Base-by-base conservation (phyloP, 2,113 vertebrate genomes). In the Carassius gibelio region DNA sequence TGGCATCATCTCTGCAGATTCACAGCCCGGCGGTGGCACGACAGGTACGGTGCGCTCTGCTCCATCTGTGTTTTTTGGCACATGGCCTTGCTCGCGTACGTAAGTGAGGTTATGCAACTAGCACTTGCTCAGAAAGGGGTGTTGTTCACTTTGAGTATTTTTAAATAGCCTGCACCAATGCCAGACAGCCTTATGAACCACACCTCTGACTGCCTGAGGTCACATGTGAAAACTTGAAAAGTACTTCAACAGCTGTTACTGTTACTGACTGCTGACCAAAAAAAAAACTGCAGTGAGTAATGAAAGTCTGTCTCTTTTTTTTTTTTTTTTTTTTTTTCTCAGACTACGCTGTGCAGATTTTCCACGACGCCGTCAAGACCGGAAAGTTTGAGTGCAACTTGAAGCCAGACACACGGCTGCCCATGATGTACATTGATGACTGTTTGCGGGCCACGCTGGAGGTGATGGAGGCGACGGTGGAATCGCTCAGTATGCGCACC, bases 371-470 rank as follows among this genome's bases (percentile, higher is more conserved):
- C 0, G 88, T 96, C 0, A 99, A 98, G 87, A 93, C 86, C 0
- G 95, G 96, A 75, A 96, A 95, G 57, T 99, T 98, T n/a, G 94
- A 97, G 68, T 99, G 98, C 89, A 96, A 97, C 92, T 85, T 99
- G 83, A 94, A 91, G 75, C 91, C 95, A 0, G 92, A 95, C 93
- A 97, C 97, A 0, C 93, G 94, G 7, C 95, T 99, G 17, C 98
- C 98, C 0, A 99, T 99, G 98, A 99, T 99, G 98, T 98, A 98
- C 86, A 96, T 99, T 0, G 96, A 97, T 0, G 98, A 99, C 92
- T 99, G 98, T 80, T 93, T 99, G 86, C 94, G 96, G 5, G 98
- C 97, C 7, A 98, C 97, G 0, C 90, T 99, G 34, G 97, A 97
- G 87, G 88, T 99, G 82, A 95, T 99, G 96, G 97, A 98, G 88